Evolutionary conservation across 2,113 vertebrate genomes (phyloP), one percentile per base, ranked within the genome.

Genomic region (Natator depressus): DNA sequence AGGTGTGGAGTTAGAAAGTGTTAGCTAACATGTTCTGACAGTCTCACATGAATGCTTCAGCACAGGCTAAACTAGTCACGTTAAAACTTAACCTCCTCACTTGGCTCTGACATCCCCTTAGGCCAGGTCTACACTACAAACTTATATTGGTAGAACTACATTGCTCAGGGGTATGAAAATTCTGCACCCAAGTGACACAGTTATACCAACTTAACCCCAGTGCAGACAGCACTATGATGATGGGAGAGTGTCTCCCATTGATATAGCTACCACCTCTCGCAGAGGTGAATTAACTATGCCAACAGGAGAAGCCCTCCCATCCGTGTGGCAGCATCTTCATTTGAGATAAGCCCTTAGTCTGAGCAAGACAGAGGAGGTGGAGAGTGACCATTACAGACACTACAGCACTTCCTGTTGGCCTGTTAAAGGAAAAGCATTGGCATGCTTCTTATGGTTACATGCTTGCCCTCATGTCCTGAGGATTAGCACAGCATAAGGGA

Each of bases 21-120:
- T 49, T 59, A 42, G 54, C 2, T 50, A 93, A 91, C 42, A 80
- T 0, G 22, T 87, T 86, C 86, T 25, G 86, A 49, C 89, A 93
- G 49, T 35, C 49, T 24, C 5, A 3, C 69, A 35, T 0, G 0
- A 4, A 25, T 0, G 0, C 75, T 1, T 50, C 46, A 14, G 69
- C 35, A 89, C 6, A 8, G 4, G 54, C 1, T 5, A n/a, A 84
- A 54, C 2, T 57, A 84, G 54, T 31, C 51, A 25, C 86, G 1
- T 1, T 22, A 87, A 86, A 94, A 19, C 65, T 20, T 72, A 38
- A 72, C 65, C 35, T 1, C 24, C 42, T 47, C 27, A 13, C 7
- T 27, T 25, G 46, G 76, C 46, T 49, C 76, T 29, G 76, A 46
- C 12, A 59, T 29, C 12, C 5, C 57, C 27, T 59, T 59, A 59